A percentile compares a stretch with the other conserved stretches of the same genome.
Conservation (phyloP, 2,113 vertebrate genomes). For the Silurus glanis region DNA sequence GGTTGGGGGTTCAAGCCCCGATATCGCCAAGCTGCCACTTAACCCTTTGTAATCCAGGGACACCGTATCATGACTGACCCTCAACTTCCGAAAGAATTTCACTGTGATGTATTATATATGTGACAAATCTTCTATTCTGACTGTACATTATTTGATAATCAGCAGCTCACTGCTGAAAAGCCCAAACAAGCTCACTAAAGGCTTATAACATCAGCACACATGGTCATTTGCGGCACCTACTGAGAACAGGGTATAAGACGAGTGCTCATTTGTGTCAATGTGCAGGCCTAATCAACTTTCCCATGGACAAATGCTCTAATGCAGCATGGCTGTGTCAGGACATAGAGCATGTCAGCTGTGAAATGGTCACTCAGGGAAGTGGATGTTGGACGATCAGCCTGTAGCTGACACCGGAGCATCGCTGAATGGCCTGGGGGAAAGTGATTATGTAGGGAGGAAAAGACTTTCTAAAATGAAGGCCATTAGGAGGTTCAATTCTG, state of each 20-base stretch:
- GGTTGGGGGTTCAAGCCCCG: no score
- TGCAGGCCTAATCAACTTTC: slow-evolving; percentile 60
- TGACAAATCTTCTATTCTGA: no score
- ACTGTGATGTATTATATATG: no score
- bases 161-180: not conserved
- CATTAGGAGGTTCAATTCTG: slow-evolving; percentile 12
- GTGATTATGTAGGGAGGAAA: slow-evolving; percentile 35
- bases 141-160: no score
- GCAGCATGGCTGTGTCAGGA: slow-evolving; percentile 40
- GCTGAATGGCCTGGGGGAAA: slow-evolving; percentile 9
- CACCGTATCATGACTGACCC: no score
- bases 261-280: slow-evolving; percentile 47
- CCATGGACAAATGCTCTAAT: slow-evolving; percentile 46
- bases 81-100: no score
- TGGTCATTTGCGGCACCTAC: slow-evolving; percentile 53
- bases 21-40: no score
- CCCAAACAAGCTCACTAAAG: not conserved
- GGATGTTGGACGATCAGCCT: slow-evolving; percentile 52
- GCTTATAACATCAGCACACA: not conserved
- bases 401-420: slow-evolving; percentile 33
- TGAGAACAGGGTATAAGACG: slow-evolving; percentile 47
- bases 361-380: slow-evolving; percentile 53
- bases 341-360: slow-evolving; percentile 46
- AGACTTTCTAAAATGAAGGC: slow-evolving; percentile 27
- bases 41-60: no score